Conservation (phyloP, 2,888 invertebrate genomes). For the Drosophila gaucha region DNA sequence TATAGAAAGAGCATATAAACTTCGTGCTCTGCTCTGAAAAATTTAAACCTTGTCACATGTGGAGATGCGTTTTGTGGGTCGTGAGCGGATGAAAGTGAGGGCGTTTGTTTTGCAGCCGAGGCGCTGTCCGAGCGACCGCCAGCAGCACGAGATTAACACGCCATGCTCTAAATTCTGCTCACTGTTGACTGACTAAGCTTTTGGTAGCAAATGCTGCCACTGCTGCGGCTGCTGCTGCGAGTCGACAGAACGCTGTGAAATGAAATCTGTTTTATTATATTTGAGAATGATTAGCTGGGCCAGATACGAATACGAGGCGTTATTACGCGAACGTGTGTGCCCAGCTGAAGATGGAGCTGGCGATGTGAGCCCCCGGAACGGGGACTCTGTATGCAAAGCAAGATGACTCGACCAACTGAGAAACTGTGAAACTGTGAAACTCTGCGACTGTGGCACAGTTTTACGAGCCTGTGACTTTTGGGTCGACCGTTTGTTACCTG, state of each 20-base stretch:
- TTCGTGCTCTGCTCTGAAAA: slow-evolving; percentile 1
- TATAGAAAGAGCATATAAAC: slow-evolving; percentile 23
- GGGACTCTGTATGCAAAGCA: slow-evolving; percentile 51
- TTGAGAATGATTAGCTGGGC: slow-evolving; percentile 71
- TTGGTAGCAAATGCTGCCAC: slow-evolving; percentile 65
- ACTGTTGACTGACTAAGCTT: slow-evolving; percentile 72
- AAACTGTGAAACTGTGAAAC: slow-evolving; percentile 19
- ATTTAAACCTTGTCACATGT: slow-evolving; percentile 39
- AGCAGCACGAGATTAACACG: slow-evolving; percentile 68
- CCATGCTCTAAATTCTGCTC: slow-evolving; percentile 52
- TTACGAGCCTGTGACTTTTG: slow-evolving; percentile 64
- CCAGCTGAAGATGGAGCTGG: slow-evolving; percentile 25
- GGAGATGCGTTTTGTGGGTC: slow-evolving; percentile 14
- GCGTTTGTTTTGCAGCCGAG: slow-evolving; percentile 39
- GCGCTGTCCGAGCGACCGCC: slow-evolving; percentile 46
- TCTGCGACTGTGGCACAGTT: slow-evolving; percentile 60
- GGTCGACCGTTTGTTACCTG: slow-evolving; percentile 51
- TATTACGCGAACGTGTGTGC: slow-evolving; percentile 62
- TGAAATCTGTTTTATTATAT: slow-evolving; percentile 73
- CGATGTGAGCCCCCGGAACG: slow-evolving; percentile 15
- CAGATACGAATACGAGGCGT: slow-evolving; percentile 64
- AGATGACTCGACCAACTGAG: slow-evolving; percentile 19
- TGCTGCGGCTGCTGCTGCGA: slow-evolving; percentile 34
- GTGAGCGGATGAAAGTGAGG: slow-evolving; percentile 1
- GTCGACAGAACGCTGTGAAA: slow-evolving; percentile 40